Evolutionary conservation across 2,888 invertebrate genomes (phyloP), one percentile per base, ranked within the genome.

Genomic region (Diarsia dahlii): DNA sequence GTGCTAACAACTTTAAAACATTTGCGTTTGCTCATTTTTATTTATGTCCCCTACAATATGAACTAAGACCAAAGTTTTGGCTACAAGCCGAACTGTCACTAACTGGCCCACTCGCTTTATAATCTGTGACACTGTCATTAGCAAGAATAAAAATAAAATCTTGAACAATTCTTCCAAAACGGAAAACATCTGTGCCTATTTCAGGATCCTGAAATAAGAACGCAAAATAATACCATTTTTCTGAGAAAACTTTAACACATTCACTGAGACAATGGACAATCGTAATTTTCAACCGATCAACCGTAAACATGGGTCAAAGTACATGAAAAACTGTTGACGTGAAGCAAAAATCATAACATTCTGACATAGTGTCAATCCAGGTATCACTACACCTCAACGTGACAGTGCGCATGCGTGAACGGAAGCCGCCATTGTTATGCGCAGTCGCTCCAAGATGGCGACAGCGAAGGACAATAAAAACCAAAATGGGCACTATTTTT

Each of bases 391-490:
- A 58, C n/a, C 71, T 50, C 60, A 46, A 39, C 78, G 77, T 87
- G 82, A 65, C 52, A 87, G 82, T 83, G 60, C 80, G 58, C 76
- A 62, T 50, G 58, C 69, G 63, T 50, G 74, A 76, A 83, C 86
- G 86, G 87, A 88, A 82, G 70, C 80, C 65, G 68, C 80, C 84
- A 86, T 87, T 87, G 88, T 87, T 86, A 81, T 71, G 75, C 71
- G 69, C 71, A 77, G 76, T 52, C 82, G 83, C 56, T 70, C 15
- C 83, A 85, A 84, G 50, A 85, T 80, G 87, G 87, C 64, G 71
- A 65, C 64, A 69, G 46, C 68, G 34, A 67, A 77, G 74, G 69
- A 73, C 71, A 77, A 87, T n/a, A 80, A 81, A 81, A 75, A 71
- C 71, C 63, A 78, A 86, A 75, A 74, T 62, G 74, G 74, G 63